A percentile compares a stretch with the other conserved stretches of the same genome.
Conservation (phyloP, 2,797 vertebrate species). For the Siniperca obscura region DNA sequence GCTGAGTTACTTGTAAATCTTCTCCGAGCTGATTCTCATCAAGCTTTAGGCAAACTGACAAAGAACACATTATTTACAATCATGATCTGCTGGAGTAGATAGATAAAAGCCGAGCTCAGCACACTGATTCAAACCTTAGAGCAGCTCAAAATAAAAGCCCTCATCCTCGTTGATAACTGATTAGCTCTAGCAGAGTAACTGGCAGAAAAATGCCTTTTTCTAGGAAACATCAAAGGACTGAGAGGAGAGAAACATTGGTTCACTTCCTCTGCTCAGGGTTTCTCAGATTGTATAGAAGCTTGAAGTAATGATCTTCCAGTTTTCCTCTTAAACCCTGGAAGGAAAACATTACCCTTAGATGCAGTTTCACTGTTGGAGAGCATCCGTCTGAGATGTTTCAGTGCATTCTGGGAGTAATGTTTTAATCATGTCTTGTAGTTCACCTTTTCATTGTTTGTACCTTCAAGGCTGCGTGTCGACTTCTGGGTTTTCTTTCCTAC, state of each 20-base stretch:
- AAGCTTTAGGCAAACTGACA: slow-evolving; percentile 37
- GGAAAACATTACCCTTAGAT: slow-evolving; percentile 28
- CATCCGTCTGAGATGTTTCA: slow-evolving; percentile 11
- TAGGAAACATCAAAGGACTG: slow-evolving; percentile 55
- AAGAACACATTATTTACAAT: slow-evolving; percentile 37
- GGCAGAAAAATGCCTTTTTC: slow-evolving; percentile 47
- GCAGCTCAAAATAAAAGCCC: slow-evolving; percentile 33
- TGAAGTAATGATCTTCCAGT: slow-evolving; percentile 42
- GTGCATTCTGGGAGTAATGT: neutral
- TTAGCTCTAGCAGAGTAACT: slow-evolving; percentile 31
- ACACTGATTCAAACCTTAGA: slow-evolving; percentile 28
- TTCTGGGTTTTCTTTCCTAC: slow-evolving; percentile 3
- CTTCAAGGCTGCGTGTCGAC: neutral
- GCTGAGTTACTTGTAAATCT: slow-evolving; percentile 26
- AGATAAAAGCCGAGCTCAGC: slow-evolving; percentile 43
- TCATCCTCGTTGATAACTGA: slow-evolving; percentile 41
- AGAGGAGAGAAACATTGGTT: slow-evolving; percentile 31
- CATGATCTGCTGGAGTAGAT: slow-evolving; percentile 18
- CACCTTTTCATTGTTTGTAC: slow-evolving; percentile 9
- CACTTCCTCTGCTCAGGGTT: slow-evolving; percentile 39
- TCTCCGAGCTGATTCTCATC: slow-evolving; percentile 20
- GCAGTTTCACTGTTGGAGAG: slow-evolving; percentile 11
- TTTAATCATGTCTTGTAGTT: slow-evolving; percentile 31
- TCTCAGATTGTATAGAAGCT: slow-evolving; percentile 6
- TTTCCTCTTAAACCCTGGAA: slow-evolving; percentile 22